Conservation (phyloP, 2,888 invertebrate species). For the Cheilosia vulpina region DNA sequence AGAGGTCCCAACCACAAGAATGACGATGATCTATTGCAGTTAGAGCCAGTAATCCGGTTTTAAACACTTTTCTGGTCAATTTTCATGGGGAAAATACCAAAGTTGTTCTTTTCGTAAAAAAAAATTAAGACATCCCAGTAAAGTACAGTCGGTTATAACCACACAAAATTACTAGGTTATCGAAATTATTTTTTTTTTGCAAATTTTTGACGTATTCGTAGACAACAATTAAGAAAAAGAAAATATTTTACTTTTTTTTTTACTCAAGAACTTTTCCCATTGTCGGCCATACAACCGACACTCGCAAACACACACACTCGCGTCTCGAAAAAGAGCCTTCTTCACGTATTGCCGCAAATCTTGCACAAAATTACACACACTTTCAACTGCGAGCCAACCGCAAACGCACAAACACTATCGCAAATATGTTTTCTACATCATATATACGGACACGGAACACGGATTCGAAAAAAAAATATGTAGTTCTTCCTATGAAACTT, state of each 20-base stretch:
- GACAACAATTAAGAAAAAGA: slow-evolving; percentile 5
- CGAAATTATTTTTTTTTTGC: not conserved
- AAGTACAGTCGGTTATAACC: slow-evolving; percentile 42
- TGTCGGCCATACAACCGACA: slow-evolving; percentile 56
- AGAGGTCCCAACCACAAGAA: slow-evolving; percentile 32
- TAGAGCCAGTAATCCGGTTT: slow-evolving; percentile 60
- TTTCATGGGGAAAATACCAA: slow-evolving; percentile 16
- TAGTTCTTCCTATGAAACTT: slow-evolving; percentile 38
- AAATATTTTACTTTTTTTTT: slow-evolving; percentile 31
- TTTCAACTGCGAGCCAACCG: slow-evolving; percentile 60
- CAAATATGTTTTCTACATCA: slow-evolving; percentile 21
- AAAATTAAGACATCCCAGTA: slow-evolving; percentile 5
- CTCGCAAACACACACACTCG: slow-evolving; percentile 49
- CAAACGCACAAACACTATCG: slow-evolving; percentile 58
- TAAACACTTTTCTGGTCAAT: slow-evolving; percentile 26
- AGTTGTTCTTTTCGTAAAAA: slow-evolving; percentile 20
- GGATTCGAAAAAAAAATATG: slow-evolving; percentile 22
- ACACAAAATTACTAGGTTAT: slow-evolving; percentile 7
- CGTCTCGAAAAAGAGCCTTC: slow-evolving; percentile 42
- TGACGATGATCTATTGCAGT: slow-evolving; percentile 65
- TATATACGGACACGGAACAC: slow-evolving; percentile 42
- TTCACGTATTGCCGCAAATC: slow-evolving; percentile 66
- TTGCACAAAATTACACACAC: slow-evolving; percentile 59
- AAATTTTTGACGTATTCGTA: slow-evolving; percentile 13
- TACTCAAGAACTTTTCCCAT: slow-evolving; percentile 63